These are phyloP conservation scores for Oxygymnocypris stewartii DNA, from an alignment of 2,113 vertebrate genomes.

Conservation along the genomic window DNA sequence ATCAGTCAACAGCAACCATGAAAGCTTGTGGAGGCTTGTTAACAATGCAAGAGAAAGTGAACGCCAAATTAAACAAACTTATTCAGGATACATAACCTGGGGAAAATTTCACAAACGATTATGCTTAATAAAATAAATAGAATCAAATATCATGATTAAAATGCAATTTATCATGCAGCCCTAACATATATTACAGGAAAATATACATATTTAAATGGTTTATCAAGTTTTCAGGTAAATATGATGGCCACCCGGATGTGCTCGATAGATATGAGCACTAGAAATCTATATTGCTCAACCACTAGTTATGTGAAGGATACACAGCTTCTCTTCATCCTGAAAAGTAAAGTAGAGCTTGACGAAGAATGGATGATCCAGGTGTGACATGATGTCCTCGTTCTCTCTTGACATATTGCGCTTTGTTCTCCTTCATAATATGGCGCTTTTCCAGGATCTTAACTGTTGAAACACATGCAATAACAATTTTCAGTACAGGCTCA, in stretches of 20 bases:
- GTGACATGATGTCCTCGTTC: slow-evolving; percentile 97
- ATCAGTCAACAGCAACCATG: not conserved
- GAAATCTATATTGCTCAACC: not conserved
- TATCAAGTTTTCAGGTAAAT: not conserved
- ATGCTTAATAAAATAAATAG: not conserved
- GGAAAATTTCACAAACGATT: not conserved
- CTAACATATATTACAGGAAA: not conserved
- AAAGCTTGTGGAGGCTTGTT: not conserved
- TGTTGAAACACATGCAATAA: slow-evolving; percentile 63
- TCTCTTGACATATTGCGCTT: slow-evolving; percentile 94
- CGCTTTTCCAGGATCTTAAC: slow-evolving; percentile 99
- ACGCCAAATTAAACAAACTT: not conserved
- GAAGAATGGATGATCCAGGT: slow-evolving; percentile 96
- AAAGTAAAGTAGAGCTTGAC: slow-evolving; percentile 99
- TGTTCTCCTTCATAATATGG: slow-evolving; percentile 99
- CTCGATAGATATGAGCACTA: not conserved
- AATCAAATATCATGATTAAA: not conserved
- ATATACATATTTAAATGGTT: not conserved
- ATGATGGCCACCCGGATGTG: not conserved
- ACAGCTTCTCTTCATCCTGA: slow-evolving; percentile 98
- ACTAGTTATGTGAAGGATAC: slow-evolving; percentile 85
- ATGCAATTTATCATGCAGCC: not conserved
- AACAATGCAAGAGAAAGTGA: not conserved
- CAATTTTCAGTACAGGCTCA: not conserved
- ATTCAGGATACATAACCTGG: not conserved